Percentiles rank a stretch among this genome's conserved stretches.
Conservation (phyloP, 2,888 invertebrate genomes). For the Spodoptera littoralis region DNA sequence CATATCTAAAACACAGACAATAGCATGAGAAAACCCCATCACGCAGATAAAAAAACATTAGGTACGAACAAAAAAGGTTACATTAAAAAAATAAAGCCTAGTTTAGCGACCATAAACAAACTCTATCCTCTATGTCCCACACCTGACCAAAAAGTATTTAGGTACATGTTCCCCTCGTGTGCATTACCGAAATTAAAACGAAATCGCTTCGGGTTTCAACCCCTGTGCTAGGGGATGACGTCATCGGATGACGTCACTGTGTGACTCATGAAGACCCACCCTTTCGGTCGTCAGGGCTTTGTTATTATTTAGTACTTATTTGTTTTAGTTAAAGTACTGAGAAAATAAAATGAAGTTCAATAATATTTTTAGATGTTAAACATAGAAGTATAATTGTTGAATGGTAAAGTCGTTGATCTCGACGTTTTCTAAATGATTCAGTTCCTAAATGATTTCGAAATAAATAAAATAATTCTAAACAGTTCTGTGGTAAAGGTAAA, state of each 20-base stretch:
- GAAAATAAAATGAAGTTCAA: too few relatives aligned
- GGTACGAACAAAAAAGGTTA: not conserved
- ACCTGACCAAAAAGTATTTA: conserved; percentile 26
- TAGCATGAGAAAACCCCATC: conserved; percentile 1
- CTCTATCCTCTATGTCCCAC: not conserved
- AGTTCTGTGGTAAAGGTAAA: too few relatives aligned
- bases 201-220: conserved; percentile 31
- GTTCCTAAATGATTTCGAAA: too few relatives aligned
- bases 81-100: not conserved
- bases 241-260: conserved; percentile 35
- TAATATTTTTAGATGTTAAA: too few relatives aligned
- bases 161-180: conserved; percentile 23
- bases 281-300: conserved; percentile 28
- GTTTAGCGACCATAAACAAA: not conserved
- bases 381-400: too few relatives aligned
- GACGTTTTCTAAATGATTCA: too few relatives aligned
- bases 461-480: too few relatives aligned
- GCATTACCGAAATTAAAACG: conserved; percentile 39
- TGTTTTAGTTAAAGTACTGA: too few relatives aligned
- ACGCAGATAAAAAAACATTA: too few relatives aligned
- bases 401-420: too few relatives aligned
- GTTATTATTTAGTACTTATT: too few relatives aligned
- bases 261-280: conserved; percentile 31
- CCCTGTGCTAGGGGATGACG: conserved; percentile 28
- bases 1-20: not conserved